These are phyloP conservation scores for Drosophila teissieri DNA, from an alignment of 1,140 invertebrate genomes.

Conservation along the genomic window DNA sequence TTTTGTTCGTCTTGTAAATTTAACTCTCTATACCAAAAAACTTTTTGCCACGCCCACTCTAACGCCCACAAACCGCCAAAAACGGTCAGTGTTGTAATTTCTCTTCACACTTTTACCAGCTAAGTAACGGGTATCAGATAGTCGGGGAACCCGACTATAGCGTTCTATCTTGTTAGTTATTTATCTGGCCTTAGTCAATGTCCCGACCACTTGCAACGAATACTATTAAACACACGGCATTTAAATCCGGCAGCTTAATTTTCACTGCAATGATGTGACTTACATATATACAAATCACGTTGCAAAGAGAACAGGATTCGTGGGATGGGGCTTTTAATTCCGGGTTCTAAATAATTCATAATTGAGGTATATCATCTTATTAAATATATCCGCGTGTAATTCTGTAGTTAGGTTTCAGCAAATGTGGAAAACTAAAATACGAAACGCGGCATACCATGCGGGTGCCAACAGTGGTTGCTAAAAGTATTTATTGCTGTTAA, in stretches of 20 bases:
- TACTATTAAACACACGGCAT: constrained; percentile 28
- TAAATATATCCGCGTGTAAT: constrained; percentile 73
- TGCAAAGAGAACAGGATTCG: constrained; percentile 14
- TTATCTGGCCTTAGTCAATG: constrained; percentile 14
- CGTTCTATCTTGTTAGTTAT: no score
- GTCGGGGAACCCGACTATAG: no score
- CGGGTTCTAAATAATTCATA: constrained; percentile 56
- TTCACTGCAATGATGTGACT: constrained; percentile 56
- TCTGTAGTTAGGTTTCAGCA: constrained; percentile 69
- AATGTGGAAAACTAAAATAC: constrained; percentile 69
- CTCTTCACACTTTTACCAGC: no score
- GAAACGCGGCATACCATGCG: constrained; percentile 31
- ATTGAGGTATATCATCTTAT: constrained; percentile 68
- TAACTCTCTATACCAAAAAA: no score
- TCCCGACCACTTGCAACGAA: constrained; percentile 11
- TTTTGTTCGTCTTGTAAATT: no score
- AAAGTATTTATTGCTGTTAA: constrained; percentile 27
- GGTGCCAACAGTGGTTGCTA: constrained; percentile 12
- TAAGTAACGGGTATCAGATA: no score
- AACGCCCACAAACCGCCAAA: no score
- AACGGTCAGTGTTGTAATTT: no score
- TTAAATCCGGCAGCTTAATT: constrained; percentile 56
- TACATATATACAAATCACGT: constrained; percentile 59
- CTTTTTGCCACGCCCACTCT: no score
- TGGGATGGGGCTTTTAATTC: constrained; percentile 1